Percentiles rank a stretch among this genome's conserved stretches.
Conservation (phyloP, 2,888 invertebrate genomes). For the Mellilla xanthometata region DNA sequence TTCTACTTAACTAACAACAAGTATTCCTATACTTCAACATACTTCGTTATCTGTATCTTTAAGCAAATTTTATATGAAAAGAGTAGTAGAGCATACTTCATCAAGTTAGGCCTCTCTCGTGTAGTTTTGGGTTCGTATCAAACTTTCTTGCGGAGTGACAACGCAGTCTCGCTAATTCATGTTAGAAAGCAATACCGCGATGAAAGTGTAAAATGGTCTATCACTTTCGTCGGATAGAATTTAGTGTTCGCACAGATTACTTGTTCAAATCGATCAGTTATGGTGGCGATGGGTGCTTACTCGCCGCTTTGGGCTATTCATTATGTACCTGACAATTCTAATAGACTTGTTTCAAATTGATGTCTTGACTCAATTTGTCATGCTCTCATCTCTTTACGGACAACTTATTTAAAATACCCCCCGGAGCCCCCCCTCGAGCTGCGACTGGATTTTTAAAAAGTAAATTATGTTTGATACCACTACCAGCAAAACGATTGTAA, state of each 20-base stretch:
- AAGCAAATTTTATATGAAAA: no score
- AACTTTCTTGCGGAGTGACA: constrained; percentile 31
- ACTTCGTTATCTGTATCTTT: no score
- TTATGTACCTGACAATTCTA: constrained; percentile 17
- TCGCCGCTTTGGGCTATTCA: constrained; percentile 21
- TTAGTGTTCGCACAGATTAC: constrained; percentile 37
- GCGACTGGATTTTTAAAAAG: no score
- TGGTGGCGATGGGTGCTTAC: constrained; percentile 33
- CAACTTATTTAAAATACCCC: constrained; percentile 9
- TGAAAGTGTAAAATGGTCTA: constrained; percentile 62
- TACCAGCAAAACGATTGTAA: no score
- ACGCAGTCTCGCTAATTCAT: constrained; percentile 49
- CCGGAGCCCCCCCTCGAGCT: no score
- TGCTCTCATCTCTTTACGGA: constrained; percentile 8
- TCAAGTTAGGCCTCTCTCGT: constrained; percentile 1
- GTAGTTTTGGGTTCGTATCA: constrained; percentile 14
- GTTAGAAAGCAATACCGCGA: constrained; percentile 65
- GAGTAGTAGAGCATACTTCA: no score
- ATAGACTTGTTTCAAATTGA: constrained; percentile 16
- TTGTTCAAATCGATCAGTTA: constrained; percentile 38
- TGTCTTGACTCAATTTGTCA: constrained; percentile 12
- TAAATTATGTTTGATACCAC: no score
- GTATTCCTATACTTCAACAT: no score
- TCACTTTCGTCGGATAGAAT: constrained; percentile 54
- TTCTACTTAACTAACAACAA: no score